Conservation (phyloP, 2,888 invertebrate genomes). For the Lucinisca nassula region DNA sequence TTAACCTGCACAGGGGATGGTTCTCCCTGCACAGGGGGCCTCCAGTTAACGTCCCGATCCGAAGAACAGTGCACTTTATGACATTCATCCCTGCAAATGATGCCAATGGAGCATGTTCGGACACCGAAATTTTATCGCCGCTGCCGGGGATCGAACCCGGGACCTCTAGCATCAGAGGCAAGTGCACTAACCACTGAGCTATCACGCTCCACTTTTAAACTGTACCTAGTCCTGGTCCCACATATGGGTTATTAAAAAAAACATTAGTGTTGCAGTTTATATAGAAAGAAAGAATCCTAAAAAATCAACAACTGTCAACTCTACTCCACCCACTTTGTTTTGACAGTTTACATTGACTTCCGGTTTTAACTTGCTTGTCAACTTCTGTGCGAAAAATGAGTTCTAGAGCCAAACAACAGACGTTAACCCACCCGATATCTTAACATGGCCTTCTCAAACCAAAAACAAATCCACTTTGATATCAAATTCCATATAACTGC, state of each 20-base stretch:
- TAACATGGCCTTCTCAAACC: neutral
- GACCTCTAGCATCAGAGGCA: no score
- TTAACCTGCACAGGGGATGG: no score
- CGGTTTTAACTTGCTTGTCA: conserved; percentile 60
- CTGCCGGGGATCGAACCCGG: no score
- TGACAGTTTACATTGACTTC: conserved; percentile 64
- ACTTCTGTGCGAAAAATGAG: conserved; percentile 14
- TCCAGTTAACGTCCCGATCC: no score
- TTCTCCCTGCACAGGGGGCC: no score
- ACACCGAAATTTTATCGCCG: no score
- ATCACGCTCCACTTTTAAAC: neutral
- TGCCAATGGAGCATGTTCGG: no score
- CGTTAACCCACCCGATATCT: neutral
- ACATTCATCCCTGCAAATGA: no score
- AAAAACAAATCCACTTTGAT: neutral
- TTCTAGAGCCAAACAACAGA: neutral
- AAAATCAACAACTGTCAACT: neutral
- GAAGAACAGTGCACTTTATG: no score
- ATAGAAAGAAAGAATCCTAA: neutral
- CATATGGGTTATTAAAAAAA: neutral
- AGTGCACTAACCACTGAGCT: neutral
- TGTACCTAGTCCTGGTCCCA: neutral
- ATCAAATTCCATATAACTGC: neutral
- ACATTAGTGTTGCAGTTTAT: neutral
- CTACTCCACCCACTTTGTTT: conserved; percentile 64